Evolutionary conservation across 2,888 invertebrate genomes (phyloP), one percentile per base, ranked within the genome.

Genomic region (Girardia tigrina): DNA sequence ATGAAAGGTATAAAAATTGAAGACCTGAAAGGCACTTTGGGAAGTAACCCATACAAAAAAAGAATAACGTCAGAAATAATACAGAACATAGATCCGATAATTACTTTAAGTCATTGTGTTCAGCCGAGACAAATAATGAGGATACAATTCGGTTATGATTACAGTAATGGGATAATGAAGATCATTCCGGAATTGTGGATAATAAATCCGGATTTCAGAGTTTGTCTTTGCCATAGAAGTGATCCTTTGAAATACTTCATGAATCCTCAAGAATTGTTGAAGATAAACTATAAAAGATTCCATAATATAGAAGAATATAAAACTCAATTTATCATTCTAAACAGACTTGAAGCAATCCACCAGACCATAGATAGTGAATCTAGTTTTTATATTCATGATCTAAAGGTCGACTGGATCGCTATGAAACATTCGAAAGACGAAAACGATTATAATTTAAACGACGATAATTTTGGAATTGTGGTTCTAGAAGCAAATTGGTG

Each of bases 241-340:
- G 56, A 56, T 56, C 56, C 56, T 56, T 56, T 56, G 8, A 56
- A 56, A 56, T 56, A 56, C 23, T 56, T 56, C 23, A 56, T 56
- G 56, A n/a, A 56, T 16, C 56, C 56, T 16, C 20, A n/a, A 6
- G 56, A 56, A 56, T n/a, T 56, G 4, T 12, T 2, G n/a, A n/a
- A 23, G n/a, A 56, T 56, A 6, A 56, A 56, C 23, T 56, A 56
- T 56, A 56, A 56, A 56, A 56, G 56, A 56, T 56, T 56, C 23
- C 4, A 56, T 12, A n/a, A 56, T 8, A 4, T 56, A 20, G 4
- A 4, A 6, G 56, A 56, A 23, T 56, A 56, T 23, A 56, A 56
- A 56, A 12, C 8, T 56, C 56, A 56, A n/a, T 56, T 56, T 56
- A 56, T 56, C n/a, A 56, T 56, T 56, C n/a, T 56, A 4, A 56